Evolutionary conservation across 2,113 vertebrate genomes (phyloP).

Genomic region (Sardina pilchardus): DNA sequence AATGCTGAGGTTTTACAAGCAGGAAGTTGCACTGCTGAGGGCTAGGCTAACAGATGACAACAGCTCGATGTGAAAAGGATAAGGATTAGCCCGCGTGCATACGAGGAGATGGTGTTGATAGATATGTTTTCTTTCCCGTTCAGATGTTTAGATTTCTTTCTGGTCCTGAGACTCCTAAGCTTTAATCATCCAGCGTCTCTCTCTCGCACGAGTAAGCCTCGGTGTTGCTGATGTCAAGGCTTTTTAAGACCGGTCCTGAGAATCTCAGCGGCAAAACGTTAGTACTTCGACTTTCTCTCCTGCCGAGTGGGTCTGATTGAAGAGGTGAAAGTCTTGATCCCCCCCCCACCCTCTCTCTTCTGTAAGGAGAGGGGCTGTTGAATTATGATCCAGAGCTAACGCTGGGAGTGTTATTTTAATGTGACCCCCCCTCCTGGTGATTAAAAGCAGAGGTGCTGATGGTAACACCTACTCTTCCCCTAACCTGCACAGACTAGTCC

Average conservation of each 20-base stretch:
- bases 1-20: conserved; percentile 7
- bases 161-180: background rate
- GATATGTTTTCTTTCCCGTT: background rate
- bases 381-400: background rate
- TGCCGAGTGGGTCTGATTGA: background rate
- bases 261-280: background rate
- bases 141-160: background rate
- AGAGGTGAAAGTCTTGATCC: background rate
- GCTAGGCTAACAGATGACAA: background rate
- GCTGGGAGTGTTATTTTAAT: background rate
- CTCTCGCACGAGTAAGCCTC: background rate
- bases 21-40: conserved; percentile 6
- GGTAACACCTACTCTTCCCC: background rate
- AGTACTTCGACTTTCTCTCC: background rate
- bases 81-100: background rate
- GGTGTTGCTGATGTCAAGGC: background rate
- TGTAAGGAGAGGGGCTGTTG: background rate
- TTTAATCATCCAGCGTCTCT: background rate
- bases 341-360: background rate
- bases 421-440: background rate
- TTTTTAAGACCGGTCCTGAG: background rate
- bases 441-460: conserved; percentile 10
- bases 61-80: conserved; percentile 1
- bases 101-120: background rate
- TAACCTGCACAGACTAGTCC: background rate